Percentiles rank a stretch among this genome's conserved stretches.
Evolutionary conservation across 2,113 vertebrate genomes (phyloP).

Genomic region (Corvus cornix): DNA sequence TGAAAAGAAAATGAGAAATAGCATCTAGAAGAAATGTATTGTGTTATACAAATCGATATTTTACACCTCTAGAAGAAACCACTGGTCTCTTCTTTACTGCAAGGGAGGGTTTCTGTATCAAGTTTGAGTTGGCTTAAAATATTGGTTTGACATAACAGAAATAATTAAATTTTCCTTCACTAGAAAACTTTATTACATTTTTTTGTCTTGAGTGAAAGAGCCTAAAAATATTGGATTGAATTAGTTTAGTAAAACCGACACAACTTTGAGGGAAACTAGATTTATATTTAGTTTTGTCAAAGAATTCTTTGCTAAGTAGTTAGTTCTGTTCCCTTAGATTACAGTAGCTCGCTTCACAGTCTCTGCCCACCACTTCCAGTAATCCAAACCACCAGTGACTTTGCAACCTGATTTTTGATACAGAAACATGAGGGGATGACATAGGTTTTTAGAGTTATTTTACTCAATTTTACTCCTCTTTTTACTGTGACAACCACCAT

Average conservation of each 20-base stretch:
- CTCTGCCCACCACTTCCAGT: neutral
- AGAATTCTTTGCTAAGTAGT: neutral
- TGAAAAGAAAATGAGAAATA: neutral
- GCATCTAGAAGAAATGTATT: neutral
- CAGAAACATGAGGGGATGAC: neutral
- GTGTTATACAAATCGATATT: neutral
- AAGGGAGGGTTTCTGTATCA: neutral
- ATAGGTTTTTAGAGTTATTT: neutral
- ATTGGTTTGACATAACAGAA: neutral
- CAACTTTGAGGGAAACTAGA: neutral
- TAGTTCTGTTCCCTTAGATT: neutral
- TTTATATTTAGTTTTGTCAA: neutral
- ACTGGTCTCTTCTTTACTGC: neutral
- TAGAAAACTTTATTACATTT: neutral
- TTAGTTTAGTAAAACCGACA: neutral
- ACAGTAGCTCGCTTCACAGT: neutral
- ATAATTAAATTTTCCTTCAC: neutral
- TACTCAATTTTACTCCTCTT: neutral
- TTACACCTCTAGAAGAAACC: neutral
- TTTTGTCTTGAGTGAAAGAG: neutral
- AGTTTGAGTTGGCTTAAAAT: neutral
- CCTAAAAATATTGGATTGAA: neutral
- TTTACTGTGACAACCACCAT: neutral
- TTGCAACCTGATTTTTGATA: neutral
- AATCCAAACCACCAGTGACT: rapidly evolving